phyloP scores from a whole-genome alignment of 2,888 invertebrate species.

The Tenodera sinensis region DNA sequence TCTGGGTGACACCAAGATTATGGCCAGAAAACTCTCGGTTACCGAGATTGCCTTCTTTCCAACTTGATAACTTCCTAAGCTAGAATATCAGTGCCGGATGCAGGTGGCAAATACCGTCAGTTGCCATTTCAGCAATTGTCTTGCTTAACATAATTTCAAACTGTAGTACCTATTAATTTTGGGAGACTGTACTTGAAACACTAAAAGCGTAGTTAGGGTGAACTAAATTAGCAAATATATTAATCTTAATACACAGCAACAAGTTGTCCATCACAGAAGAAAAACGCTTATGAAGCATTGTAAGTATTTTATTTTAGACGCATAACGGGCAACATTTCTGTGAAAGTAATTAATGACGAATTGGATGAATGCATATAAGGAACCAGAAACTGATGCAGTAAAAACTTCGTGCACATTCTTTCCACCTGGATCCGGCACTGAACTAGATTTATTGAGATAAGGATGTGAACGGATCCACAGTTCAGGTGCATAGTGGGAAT shows the following conservation, averaged over 20 bases:
- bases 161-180: background rate
- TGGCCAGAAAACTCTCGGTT: constrained; percentile 20
- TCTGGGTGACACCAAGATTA: background rate
- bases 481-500: constrained; percentile 27
- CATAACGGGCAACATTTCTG: background rate
- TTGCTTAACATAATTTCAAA: background rate
- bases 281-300: background rate
- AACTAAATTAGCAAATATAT: background rate
- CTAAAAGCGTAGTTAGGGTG: background rate
- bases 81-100: background rate
- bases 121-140: background rate
- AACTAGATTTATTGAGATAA: constrained; percentile 3
- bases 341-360: background rate
- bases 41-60: background rate
- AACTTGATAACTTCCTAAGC: background rate
- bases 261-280: background rate
- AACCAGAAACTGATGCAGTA: background rate
- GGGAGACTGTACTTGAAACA: background rate
- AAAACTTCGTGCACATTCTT: background rate
- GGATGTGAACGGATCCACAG: background rate
- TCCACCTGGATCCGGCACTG: constrained; percentile 17
- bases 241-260: background rate
- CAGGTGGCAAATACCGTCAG: background rate
- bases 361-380: no score
- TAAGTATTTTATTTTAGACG: background rate